A percentile compares a stretch with the other conserved stretches of the same genome.
phyloP scores from a whole-genome alignment of 2,113 vertebrate genomes.

The Aldabrachelys gigantea region DNA sequence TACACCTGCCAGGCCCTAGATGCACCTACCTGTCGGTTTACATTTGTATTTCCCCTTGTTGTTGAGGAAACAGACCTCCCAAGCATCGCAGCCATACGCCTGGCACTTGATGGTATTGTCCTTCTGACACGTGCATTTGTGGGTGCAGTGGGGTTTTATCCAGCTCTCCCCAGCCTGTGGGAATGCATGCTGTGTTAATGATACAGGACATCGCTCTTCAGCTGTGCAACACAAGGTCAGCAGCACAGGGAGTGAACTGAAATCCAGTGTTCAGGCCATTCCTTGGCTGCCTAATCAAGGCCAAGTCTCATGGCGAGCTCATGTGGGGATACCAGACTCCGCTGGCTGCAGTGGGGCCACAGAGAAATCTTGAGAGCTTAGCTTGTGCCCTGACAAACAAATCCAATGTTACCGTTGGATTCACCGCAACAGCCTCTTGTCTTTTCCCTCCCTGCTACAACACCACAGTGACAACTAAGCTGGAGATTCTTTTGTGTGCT shows the following conservation, averaged over 20 bases:
- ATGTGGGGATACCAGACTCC: background rate
- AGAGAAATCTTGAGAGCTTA: background rate
- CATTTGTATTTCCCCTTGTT: slow-evolving; percentile 75
- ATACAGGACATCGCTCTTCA: background rate
- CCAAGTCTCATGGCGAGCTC: background rate
- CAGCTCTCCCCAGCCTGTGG: slow-evolving; percentile 83
- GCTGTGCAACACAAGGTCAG: background rate
- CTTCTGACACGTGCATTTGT: slow-evolving; percentile 80
- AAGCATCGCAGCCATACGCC: slow-evolving; percentile 69
- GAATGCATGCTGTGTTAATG: background rate
- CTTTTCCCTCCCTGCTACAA: background rate
- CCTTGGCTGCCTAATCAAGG: background rate
- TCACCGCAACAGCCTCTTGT: background rate
- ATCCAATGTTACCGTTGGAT: background rate
- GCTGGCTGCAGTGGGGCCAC: background rate
- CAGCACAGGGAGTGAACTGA: background rate
- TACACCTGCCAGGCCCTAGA: background rate
- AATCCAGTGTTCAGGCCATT: background rate
- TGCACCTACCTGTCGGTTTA: slow-evolving; percentile 74
- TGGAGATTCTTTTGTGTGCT: background rate
- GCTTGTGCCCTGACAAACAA: background rate
- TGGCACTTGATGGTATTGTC: slow-evolving; percentile 68
- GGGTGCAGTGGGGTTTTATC: slow-evolving; percentile 77
- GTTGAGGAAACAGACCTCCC: slow-evolving; percentile 75
- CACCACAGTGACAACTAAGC: background rate